These are phyloP conservation scores for Stomatorhinus ivindoensis DNA, from an alignment of 2,113 vertebrate species.

Conservation along the genomic window DNA sequence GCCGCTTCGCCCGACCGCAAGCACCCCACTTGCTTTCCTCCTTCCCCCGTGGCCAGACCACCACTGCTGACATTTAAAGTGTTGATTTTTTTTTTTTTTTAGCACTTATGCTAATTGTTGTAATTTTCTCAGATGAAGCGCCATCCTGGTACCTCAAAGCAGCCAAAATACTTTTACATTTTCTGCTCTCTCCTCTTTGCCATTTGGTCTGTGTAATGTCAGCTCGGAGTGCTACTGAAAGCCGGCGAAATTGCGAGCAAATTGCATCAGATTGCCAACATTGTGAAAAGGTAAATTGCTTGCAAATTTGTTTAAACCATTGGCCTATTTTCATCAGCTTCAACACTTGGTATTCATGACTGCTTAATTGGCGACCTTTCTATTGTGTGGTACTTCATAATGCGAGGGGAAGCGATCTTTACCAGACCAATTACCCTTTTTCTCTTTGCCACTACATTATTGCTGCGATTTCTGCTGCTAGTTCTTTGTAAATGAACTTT, in stretches of 20 bases:
- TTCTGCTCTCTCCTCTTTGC: constrained; percentile 96
- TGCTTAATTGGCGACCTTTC: constrained; percentile 99
- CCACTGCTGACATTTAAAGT: constrained; percentile 99
- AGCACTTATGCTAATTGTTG: constrained; percentile 99
- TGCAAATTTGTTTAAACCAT: constrained; percentile 99
- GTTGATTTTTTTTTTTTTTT: constrained; percentile 95
- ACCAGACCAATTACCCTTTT: constrained; percentile 99
- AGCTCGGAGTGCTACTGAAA: constrained; percentile 99
- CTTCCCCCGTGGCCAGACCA: constrained; percentile 83
- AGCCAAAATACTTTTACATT: constrained; percentile 99
- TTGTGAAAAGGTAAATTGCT: constrained; percentile 99
- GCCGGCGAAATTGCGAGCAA: constrained; percentile 99
- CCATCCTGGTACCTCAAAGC: constrained; percentile 99
- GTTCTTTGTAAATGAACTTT: constrained; percentile 99
- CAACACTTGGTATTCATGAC: constrained; percentile 99
- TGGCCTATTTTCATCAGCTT: constrained; percentile 99
- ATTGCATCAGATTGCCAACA: constrained; percentile 99
- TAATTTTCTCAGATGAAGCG: constrained; percentile 99
- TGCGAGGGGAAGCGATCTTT: constrained; percentile 99
- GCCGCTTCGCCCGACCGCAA: constrained; percentile 72
- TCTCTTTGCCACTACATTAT: constrained; percentile 96
- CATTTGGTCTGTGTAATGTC: constrained; percentile 99
- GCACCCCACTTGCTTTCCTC: constrained; percentile 80
- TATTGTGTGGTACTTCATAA: constrained; percentile 99
- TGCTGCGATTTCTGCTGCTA: constrained; percentile 97